These are phyloP conservation scores for Glareola pratincola DNA, from an alignment of 2,113 vertebrate species.

Conservation along the genomic window DNA sequence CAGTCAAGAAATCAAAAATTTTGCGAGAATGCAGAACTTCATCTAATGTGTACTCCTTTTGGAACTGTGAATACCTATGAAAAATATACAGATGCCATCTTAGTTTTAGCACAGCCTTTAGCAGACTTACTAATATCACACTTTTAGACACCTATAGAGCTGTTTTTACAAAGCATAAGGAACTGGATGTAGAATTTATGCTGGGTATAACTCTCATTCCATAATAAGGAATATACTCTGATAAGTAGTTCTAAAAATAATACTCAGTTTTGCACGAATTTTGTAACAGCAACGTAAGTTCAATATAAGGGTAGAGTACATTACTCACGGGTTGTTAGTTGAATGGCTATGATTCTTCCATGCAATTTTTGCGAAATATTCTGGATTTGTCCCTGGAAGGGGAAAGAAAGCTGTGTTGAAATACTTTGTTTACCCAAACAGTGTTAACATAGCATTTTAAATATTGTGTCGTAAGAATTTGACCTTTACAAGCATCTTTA, in stretches of 20 bases:
- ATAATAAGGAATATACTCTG: not conserved
- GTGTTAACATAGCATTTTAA: not conserved
- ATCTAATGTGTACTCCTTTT: conserved; percentile 87
- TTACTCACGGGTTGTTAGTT: conserved; percentile 92
- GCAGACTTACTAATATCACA: not conserved
- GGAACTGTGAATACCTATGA: conserved; percentile 91
- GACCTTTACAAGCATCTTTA: not conserved
- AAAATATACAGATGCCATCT: conserved; percentile 9
- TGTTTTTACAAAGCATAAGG: not conserved
- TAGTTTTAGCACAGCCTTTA: not conserved
- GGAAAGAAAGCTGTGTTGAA: not conserved
- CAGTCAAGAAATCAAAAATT: conserved; percentile 88
- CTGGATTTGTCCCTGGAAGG: conserved; percentile 85
- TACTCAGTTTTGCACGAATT: not conserved
- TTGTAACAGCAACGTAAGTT: not conserved
- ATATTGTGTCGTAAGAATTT: not conserved
- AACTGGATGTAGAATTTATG: not conserved
- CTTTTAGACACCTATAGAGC: not conserved
- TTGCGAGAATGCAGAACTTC: conserved; percentile 85
- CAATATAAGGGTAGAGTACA: not conserved
- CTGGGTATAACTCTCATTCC: not conserved
- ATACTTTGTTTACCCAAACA: not conserved
- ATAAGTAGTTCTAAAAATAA: not conserved
- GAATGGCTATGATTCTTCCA: conserved; percentile 99
- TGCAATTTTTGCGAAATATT: conserved; percentile 97